Evolutionary conservation across 1,140 invertebrate genomes (phyloP).

Genomic region (Caenorhabditis remanei): DNA sequence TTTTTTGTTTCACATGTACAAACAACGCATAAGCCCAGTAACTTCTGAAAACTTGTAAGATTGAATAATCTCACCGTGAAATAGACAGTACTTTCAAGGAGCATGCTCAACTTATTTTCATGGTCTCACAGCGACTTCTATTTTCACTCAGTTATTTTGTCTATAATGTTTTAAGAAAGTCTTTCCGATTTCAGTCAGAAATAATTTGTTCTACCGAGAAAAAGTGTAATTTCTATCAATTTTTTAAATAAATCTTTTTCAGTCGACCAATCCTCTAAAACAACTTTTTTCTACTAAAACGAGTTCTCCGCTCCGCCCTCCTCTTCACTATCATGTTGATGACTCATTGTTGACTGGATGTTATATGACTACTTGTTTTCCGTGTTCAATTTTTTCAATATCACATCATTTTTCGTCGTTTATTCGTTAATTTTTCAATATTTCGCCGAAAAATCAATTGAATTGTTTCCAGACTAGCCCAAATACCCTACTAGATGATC

Average conservation of each 20-base stretch:
- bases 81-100: no score
- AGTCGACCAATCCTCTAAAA: no score
- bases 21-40: no score
- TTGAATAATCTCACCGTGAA: no score
- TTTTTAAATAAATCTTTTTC: neutral
- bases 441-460: neutral
- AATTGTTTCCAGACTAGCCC: constrained; percentile 47
- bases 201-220: no score
- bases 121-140: no score
- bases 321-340: constrained; percentile 8
- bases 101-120: no score
- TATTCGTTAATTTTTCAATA: neutral
- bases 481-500: constrained; percentile 25
- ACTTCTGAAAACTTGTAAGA: no score
- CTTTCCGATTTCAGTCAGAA: no score
- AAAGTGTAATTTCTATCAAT: neutral
- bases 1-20: no score
- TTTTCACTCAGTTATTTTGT: no score
- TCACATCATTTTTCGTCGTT: neutral
- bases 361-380: constrained; percentile 23
- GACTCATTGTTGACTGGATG: constrained; percentile 27
- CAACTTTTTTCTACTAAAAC: neutral
- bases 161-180: no score
- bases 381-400: neutral
- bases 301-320: neutral